Percentiles rank a stretch among this genome's conserved stretches.
phyloP scores from a whole-genome alignment of 2,113 vertebrate species.

The Chionodraco myersi region DNA sequence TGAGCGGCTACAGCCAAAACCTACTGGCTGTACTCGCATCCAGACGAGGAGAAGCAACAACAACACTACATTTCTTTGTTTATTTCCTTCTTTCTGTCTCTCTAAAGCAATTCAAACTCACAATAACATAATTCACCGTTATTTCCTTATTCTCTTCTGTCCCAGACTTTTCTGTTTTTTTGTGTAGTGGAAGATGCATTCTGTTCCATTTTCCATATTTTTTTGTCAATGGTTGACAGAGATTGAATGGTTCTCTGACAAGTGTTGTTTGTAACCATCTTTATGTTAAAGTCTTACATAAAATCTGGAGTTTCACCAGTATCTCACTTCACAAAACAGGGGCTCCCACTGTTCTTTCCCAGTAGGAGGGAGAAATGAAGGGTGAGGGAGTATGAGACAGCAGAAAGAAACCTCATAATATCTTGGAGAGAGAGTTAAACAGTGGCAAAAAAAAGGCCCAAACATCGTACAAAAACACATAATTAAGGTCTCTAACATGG shows the following conservation, averaged over 20 bases:
- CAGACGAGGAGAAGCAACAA: conserved; percentile 42
- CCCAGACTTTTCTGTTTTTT: neutral
- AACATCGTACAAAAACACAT: neutral
- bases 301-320: neutral
- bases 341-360: conserved; percentile 3
- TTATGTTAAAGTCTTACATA: conserved; percentile 20
- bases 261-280: neutral
- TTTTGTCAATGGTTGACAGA: neutral
- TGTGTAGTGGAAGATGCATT: neutral
- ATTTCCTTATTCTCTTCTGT: neutral
- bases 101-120: conserved; percentile 17
- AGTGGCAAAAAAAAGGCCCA: neutral
- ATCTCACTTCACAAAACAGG: conserved; percentile 9
- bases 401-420: neutral
- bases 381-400: neutral
- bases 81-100: conserved; percentile 11
- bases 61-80: conserved; percentile 14
- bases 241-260: neutral
- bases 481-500: neutral
- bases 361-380: neutral
- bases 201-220: neutral
- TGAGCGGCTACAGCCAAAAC: conserved; percentile 55
- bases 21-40: conserved; percentile 47
- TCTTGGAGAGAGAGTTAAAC: neutral
- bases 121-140: conserved; percentile 20